phyloP scores from a whole-genome alignment of 1,140 invertebrate species.

The Ditylenchus dipsaci region DNA sequence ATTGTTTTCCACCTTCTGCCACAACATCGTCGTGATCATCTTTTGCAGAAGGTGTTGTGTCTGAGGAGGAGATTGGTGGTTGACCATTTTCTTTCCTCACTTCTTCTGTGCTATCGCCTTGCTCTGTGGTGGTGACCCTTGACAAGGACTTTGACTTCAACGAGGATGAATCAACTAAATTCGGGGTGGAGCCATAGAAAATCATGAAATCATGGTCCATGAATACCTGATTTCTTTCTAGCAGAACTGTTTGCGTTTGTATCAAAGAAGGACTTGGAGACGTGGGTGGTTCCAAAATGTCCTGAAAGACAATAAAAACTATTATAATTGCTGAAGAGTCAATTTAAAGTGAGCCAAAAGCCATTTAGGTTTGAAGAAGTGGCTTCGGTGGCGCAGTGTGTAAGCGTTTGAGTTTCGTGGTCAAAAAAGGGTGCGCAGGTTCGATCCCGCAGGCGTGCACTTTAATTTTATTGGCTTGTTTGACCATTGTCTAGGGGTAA shows the following conservation, averaged over 20 bases:
- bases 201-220: neutral
- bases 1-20: no score
- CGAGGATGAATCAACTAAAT: no score
- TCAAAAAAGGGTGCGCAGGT: no score
- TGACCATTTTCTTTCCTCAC: neutral
- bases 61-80: neutral
- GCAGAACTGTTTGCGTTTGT: constrained; percentile 40
- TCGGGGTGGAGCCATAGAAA: neutral
- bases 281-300: constrained; percentile 82
- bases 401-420: no score
- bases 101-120: neutral
- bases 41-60: neutral
- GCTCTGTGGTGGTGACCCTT: no score
- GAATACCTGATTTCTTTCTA: constrained; percentile 22
- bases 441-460: no score
- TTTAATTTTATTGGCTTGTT: no score
- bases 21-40: neutral
- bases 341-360: no score
- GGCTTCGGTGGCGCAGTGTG: no score
- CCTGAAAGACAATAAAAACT: constrained; percentile 56
- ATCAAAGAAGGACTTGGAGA: constrained; percentile 50
- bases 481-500: no score
- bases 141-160: no score
- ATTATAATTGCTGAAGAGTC: neutral
- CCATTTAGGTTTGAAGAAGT: no score